Percentiles rank a stretch among this genome's conserved stretches.
Conservation (phyloP, 2,888 invertebrate genomes). For the Drosophila melanosoma region DNA sequence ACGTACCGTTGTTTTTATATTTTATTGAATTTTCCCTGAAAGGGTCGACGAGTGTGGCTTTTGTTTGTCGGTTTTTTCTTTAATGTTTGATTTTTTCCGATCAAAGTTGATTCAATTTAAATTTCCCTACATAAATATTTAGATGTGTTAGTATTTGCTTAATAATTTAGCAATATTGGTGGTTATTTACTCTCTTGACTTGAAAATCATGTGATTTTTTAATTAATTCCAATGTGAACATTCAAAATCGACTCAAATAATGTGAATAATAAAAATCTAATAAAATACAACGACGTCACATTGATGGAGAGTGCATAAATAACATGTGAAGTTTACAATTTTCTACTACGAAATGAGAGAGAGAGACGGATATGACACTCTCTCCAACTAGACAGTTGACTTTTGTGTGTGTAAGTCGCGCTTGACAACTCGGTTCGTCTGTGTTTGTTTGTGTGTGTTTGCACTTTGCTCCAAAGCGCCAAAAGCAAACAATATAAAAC, state of each 20-base stretch:
- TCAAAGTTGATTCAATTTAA: constrained; percentile 7
- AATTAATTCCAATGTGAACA: constrained; percentile 25
- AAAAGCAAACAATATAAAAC: constrained; percentile 60
- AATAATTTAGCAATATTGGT: constrained; percentile 42
- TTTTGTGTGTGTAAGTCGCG: constrained; percentile 47
- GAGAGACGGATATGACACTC: constrained; percentile 15
- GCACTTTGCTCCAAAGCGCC: constrained; percentile 69
- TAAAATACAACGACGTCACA: constrained; percentile 46
- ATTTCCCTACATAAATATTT: not conserved
- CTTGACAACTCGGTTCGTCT: constrained; percentile 54
- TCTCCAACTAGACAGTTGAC: constrained; percentile 18
- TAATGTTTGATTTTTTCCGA: constrained; percentile 19
- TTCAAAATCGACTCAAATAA: constrained; percentile 10
- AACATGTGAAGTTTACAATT: constrained; percentile 53
- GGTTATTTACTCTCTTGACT: not conserved
- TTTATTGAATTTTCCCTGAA: constrained; percentile 76
- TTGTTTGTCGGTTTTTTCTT: constrained; percentile 14
- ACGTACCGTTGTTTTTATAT: constrained; percentile 62
- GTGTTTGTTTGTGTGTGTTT: constrained; percentile 32
- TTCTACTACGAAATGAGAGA: constrained; percentile 19
- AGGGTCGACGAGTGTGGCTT: constrained; percentile 23
- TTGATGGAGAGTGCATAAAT: constrained; percentile 22
- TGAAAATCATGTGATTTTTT: constrained; percentile 52
- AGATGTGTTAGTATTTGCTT: constrained; percentile 30
- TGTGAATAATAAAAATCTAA: constrained; percentile 26